Evolutionary conservation across 2,113 vertebrate genomes (phyloP), one percentile per base, ranked within the genome.

Genomic region (Ellobius talpinus): DNA sequence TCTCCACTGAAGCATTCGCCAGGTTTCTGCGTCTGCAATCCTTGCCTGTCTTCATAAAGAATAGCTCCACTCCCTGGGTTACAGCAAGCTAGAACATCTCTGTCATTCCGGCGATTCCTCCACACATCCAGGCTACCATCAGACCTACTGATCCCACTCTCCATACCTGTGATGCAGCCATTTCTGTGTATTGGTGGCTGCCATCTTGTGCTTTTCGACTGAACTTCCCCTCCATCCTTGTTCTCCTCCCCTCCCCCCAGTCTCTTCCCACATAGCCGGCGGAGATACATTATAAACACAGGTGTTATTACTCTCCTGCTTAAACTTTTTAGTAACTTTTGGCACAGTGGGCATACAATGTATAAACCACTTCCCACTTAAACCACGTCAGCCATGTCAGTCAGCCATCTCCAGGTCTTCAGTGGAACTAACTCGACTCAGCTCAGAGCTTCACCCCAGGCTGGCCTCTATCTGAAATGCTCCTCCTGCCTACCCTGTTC

Each of bases 151-250:
- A 50, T 0, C 45, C 74, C 13, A 7, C 2, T 70, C 86, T n/a
- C 26, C 0, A 2, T 6, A 39, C 29, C 45, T 61, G 39, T 33
- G 17, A 58, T 7, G 55, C 17, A 10, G 70, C 79, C 58, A 9
- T 70, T 50, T 47, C 52, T 1, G 0, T 36, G 0, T 36, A 0
- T 16, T 66, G 31, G 6, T 24, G 7, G 14, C 36, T 33, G 4
- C 42, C 58, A 3, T 85, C 50, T 61, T 14, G 17, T 78, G 45
- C 36, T 63, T n/a, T 77, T 79, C 33, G 2, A 26, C 33, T 72
- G n/a, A 21, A 82, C 21, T 42, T 24, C 13, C n/a, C 42, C 84
- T 87, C 79, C 33, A 12, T 70, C 19, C 74, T 65, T 79, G 29
- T 6, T 7, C 31, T 29, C 13, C 31, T 17, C 33, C 14, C 33